These are phyloP conservation scores for Cylloceria caligata DNA, from an alignment of 2,888 invertebrate genomes.

Conservation along the genomic window DNA sequence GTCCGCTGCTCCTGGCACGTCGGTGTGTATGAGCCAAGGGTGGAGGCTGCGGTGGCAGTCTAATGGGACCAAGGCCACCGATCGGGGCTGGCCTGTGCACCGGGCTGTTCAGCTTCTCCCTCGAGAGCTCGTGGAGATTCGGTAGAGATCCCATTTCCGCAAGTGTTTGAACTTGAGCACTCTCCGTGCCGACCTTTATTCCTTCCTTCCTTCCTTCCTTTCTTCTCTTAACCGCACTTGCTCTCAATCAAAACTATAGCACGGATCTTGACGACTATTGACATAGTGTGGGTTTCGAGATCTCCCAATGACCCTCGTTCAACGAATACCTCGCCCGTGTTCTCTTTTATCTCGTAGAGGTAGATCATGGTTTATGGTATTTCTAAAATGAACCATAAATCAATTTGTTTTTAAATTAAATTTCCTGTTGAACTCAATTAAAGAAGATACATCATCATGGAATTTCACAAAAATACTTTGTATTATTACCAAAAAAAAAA, in stretches of 20 bases:
- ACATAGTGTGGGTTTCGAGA: conserved; percentile 29
- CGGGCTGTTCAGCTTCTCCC: conserved; percentile 80
- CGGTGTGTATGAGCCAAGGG: conserved; percentile 80
- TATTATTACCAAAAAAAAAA: too few species aligned
- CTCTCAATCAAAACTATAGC: conserved; percentile 36
- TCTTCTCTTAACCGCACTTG: conserved; percentile 65
- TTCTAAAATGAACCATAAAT: conserved; percentile 7
- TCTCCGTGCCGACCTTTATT: neutral
- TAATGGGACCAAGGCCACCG: conserved; percentile 78
- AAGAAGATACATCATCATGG: too few species aligned
- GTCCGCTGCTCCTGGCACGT: conserved; percentile 80
- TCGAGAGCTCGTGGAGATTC: conserved; percentile 88
- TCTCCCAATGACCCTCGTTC: conserved; percentile 34
- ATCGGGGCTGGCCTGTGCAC: conserved; percentile 79
- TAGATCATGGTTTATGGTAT: conserved; percentile 25
- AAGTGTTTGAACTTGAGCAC: neutral
- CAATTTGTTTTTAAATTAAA: neutral
- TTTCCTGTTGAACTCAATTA: too few species aligned
- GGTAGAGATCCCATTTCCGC: conserved; percentile 88
- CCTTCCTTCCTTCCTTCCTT: conserved; percentile 57
- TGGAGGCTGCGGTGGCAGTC: conserved; percentile 80
- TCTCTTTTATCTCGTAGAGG: conserved; percentile 12
- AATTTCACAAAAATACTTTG: too few species aligned
- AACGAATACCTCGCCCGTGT: conserved; percentile 34
- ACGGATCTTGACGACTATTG: conserved; percentile 39